A percentile compares a stretch with the other conserved stretches of the same genome.
Evolutionary conservation across 2,888 invertebrate species (phyloP).

Genomic region (Quadroppia sp.): DNA sequence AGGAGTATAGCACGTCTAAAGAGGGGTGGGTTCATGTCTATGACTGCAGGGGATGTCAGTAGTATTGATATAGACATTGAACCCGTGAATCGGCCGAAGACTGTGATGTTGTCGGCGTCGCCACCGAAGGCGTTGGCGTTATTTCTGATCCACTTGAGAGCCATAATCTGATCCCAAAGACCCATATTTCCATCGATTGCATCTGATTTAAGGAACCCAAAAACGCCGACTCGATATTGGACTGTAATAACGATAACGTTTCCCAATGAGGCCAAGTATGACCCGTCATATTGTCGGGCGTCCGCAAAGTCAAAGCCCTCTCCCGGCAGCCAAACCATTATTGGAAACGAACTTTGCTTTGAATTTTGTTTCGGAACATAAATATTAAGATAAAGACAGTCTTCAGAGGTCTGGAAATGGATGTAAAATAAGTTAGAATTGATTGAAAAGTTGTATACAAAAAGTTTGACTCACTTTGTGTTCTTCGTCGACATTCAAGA

Average conservation of each 20-base stretch:
- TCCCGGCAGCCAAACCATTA: constrained; percentile 62
- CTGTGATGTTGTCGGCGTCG: constrained; percentile 50
- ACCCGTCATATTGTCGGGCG: constrained; percentile 55
- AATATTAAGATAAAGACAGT: constrained; percentile 76
- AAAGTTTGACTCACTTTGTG: constrained; percentile 41
- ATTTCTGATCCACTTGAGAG: constrained; percentile 51
- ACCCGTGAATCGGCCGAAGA: constrained; percentile 52
- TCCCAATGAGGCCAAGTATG: constrained; percentile 56
- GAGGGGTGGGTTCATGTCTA: constrained; percentile 43
- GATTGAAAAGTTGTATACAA: background rate
- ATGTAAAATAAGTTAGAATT: background rate
- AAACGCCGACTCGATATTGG: constrained; percentile 56
- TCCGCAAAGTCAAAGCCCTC: constrained; percentile 53
- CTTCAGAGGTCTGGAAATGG: constrained; percentile 57
- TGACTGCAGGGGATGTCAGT: constrained; percentile 44
- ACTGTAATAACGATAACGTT: constrained; percentile 58
- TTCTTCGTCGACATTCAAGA: constrained; percentile 45
- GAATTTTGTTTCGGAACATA: constrained; percentile 66
- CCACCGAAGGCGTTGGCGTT: constrained; percentile 51
- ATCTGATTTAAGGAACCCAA: constrained; percentile 53
- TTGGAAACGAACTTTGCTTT: constrained; percentile 51
- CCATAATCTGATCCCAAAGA: constrained; percentile 51
- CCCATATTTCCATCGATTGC: constrained; percentile 51
- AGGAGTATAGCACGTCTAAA: constrained; percentile 50
- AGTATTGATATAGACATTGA: constrained; percentile 50